Evolutionary conservation across 1,140 invertebrate species (phyloP).

Genomic region (Brachionus rotundiformis): DNA sequence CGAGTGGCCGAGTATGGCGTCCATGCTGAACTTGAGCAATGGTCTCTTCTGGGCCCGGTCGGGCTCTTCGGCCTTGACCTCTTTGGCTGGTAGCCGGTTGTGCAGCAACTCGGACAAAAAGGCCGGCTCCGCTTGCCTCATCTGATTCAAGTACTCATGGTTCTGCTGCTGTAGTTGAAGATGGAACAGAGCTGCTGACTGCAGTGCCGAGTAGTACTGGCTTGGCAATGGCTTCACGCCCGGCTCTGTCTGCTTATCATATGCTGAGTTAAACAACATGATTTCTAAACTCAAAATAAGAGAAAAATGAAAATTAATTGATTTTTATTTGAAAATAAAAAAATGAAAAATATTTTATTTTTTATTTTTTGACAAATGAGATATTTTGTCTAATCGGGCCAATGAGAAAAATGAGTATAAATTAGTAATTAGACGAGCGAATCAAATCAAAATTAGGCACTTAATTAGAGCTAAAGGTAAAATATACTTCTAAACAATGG

Average conservation of each 20-base stretch:
- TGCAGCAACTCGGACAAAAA: not conserved
- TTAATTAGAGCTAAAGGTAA: conserved; percentile 8
- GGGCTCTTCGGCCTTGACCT: not conserved
- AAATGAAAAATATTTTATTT: conserved; percentile 14
- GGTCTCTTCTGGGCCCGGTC: not conserved
- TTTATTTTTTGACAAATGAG: not conserved
- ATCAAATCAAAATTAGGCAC: not conserved
- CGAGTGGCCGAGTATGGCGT: conserved; percentile 1
- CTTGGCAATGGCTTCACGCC: not conserved
- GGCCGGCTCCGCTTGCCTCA: not conserved
- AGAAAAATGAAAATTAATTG: not conserved
- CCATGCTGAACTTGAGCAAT: conserved; percentile 29
- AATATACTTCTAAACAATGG: not conserved
- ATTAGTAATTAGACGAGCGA: not conserved
- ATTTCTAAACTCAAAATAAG: not conserved
- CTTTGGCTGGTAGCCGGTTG: not conserved
- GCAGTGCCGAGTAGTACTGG: not conserved
- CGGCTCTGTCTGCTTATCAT: not conserved
- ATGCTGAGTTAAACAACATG: conserved; percentile 26
- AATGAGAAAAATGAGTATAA: not conserved
- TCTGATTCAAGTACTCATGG: not conserved
- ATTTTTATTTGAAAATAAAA: conserved; percentile 43
- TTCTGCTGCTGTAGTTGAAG: conserved; percentile 25
- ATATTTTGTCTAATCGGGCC: not conserved
- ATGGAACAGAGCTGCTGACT: conserved; percentile 37